phyloP scores from a whole-genome alignment of 2,888 invertebrate genomes.

The Cylindroiulus punctatus region DNA sequence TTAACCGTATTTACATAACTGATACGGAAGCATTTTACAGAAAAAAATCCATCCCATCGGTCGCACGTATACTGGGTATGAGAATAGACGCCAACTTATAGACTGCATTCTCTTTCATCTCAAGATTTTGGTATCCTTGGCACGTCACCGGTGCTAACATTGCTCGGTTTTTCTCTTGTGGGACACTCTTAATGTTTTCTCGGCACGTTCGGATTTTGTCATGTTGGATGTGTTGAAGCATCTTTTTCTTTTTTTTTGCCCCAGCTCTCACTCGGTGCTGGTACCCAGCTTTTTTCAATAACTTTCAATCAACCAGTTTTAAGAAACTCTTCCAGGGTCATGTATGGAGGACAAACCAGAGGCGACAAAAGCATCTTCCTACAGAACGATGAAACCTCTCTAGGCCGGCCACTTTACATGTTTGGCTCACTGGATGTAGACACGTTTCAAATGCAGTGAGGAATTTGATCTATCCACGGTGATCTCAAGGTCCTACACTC shows the following conservation, averaged over 20 bases:
- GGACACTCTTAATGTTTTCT: neutral
- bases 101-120: neutral
- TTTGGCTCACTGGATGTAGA: too few relatives aligned
- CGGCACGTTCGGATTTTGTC: constrained; percentile 7
- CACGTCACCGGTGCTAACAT: neutral
- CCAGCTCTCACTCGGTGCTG: neutral
- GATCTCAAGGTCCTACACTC: too few relatives aligned
- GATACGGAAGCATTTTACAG: constrained; percentile 10
- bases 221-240: constrained; percentile 18
- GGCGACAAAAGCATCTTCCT: neutral
- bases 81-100: neutral
- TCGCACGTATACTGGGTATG: neutral
- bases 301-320: constrained; percentile 1
- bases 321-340: neutral
- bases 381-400: too few relatives aligned
- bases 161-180: neutral
- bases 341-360: neutral
- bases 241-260: neutral
- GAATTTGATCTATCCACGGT: too few relatives aligned
- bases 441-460: too few relatives aligned
- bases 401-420: too few relatives aligned
- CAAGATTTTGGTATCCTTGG: neutral
- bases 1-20: constrained; percentile 11
- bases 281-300: neutral
- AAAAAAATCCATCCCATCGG: constrained; percentile 1